Evolutionary conservation across 2,797 vertebrate genomes (phyloP).

Genomic region (Semaprochilodus insignis): DNA sequence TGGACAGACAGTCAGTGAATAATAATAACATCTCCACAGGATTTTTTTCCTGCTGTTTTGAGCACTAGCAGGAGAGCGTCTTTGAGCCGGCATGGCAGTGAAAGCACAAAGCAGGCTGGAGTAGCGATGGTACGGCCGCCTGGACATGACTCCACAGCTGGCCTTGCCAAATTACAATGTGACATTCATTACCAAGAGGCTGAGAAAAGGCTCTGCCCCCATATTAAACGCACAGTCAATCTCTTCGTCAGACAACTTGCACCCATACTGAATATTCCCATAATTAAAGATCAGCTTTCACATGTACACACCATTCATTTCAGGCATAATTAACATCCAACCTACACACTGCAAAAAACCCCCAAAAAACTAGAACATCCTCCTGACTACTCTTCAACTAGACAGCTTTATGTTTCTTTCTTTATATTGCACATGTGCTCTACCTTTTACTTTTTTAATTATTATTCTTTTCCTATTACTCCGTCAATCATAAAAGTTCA

Average conservation of each 20-base stretch:
- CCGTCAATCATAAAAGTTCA: no score
- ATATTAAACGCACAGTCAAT: not conserved
- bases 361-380: no score
- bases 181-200: constrained; percentile 39
- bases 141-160: not conserved
- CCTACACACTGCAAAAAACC: constrained; percentile 1
- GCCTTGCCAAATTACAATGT: not conserved
- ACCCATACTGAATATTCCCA: not conserved
- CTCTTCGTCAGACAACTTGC: not conserved
- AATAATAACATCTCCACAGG: constrained; percentile 3
- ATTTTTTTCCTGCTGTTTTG: constrained; percentile 13
- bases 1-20: not conserved
- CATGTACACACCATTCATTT: not conserved
- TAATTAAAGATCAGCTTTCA: constrained; percentile 3
- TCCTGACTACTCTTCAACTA: no score
- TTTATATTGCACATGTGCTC: no score
- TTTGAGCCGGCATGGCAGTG: not conserved
- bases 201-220: not conserved
- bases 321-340: constrained; percentile 2
- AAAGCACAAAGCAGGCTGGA: not conserved
- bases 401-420: no score
- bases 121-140: not conserved
- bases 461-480: no score
- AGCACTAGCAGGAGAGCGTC: not conserved
- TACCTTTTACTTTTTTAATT: no score